Evolutionary conservation across 2,113 vertebrate genomes (phyloP).

Genomic region (Dasyprocta punctata): DNA sequence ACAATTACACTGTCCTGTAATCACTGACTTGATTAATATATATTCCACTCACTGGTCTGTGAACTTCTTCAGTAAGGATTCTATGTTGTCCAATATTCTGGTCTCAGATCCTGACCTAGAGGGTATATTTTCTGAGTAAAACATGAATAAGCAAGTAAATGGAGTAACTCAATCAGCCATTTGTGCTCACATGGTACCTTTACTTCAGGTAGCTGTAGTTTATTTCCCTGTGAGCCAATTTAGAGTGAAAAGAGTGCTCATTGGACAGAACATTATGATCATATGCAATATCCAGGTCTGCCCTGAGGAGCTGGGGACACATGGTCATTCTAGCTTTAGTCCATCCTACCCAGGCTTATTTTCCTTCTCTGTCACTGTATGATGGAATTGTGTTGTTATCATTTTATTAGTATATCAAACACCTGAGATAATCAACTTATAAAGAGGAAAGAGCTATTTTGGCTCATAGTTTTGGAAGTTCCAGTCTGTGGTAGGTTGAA

Average conservation of each 20-base stretch:
- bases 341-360: neutral
- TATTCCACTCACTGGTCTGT: neutral
- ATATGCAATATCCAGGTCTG: neutral
- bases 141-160: neutral
- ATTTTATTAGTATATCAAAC: neutral
- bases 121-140: neutral
- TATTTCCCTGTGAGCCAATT: neutral
- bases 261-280: neutral
- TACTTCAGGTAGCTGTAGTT: neutral
- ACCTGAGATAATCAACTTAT: neutral
- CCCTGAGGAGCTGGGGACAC: neutral
- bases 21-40: neutral
- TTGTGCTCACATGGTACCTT: neutral
- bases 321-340: neutral
- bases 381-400: neutral
- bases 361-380: neutral
- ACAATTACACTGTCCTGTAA: neutral
- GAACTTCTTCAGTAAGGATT: neutral
- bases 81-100: neutral
- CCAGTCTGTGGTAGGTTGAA: neutral
- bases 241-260: neutral
- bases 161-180: neutral
- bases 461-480: neutral
- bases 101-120: neutral
- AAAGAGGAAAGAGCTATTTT: neutral